These are phyloP conservation scores for Anguilla marmorata DNA, from an alignment of 2,797 vertebrate species.

Conservation along the genomic window DNA sequence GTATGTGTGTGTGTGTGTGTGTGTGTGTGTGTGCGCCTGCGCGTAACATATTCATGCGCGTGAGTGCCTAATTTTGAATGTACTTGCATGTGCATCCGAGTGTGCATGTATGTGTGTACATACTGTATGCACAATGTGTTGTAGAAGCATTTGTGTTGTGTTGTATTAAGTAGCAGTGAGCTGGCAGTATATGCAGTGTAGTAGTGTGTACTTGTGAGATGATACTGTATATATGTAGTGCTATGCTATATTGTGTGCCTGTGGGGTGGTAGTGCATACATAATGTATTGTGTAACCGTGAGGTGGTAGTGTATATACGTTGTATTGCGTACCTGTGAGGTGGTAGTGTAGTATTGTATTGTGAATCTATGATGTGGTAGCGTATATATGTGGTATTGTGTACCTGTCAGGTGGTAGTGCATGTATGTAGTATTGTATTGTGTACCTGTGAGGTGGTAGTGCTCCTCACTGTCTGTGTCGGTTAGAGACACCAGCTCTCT, in stretches of 20 bases:
- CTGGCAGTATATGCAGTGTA: not conserved
- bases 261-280: not conserved
- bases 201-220: not conserved
- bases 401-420: not conserved
- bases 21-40: too few species aligned
- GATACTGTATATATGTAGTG: not conserved
- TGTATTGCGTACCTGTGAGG: not conserved
- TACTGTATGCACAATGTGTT: too few species aligned
- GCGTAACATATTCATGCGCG: too few species aligned
- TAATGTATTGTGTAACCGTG: not conserved
- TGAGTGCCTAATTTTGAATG: not conserved
- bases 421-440: not conserved
- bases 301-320: conserved; percentile 13
- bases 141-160: not conserved
- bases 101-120: not conserved
- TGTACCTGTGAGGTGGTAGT: conserved; percentile 91
- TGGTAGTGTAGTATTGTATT: conserved; percentile 4
- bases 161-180: not conserved
- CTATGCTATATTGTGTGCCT: not conserved
- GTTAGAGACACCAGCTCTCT: conserved; percentile 94
- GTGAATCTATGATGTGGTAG: not conserved
- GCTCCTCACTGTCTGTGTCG: conserved; percentile 90
- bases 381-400: not conserved
- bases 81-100: not conserved
- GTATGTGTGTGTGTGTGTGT: too few species aligned